Conservation (phyloP, 2,113 vertebrate genomes). For the Hemiscyllium ocellatum region DNA sequence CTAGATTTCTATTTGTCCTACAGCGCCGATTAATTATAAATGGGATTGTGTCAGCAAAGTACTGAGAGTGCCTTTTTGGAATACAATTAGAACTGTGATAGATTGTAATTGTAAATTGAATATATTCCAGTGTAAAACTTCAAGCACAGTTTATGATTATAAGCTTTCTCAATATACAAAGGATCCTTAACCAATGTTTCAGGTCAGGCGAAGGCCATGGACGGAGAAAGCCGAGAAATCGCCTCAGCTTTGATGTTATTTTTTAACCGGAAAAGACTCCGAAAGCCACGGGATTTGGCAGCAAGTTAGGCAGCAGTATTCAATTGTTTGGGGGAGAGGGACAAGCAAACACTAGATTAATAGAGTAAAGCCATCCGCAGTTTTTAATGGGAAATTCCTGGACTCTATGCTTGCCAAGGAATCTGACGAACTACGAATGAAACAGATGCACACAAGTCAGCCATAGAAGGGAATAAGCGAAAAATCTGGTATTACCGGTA, state of each 20-base stretch:
- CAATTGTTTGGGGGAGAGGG: neutral
- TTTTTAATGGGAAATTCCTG: neutral
- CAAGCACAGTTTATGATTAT: neutral
- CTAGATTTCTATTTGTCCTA: neutral
- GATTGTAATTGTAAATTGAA: neutral
- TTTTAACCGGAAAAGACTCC: neutral
- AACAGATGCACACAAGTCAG: neutral
- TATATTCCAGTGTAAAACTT: neutral
- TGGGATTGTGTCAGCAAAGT: neutral
- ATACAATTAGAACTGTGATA: neutral
- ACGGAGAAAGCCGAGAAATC: neutral
- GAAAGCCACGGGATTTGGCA: neutral
- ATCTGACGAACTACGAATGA: constrained; percentile 6
- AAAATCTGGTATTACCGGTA: neutral
- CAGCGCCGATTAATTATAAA: neutral
- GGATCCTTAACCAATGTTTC: neutral
- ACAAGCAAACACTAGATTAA: neutral
- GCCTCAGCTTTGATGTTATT: neutral
- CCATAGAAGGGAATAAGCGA: neutral
- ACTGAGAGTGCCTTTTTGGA: neutral
- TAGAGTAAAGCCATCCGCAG: neutral
- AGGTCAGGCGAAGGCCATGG: neutral
- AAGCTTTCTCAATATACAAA: neutral
- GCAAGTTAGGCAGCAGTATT: neutral
- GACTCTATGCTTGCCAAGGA: neutral